These are phyloP conservation scores for Drosophila pachea DNA, from an alignment of 1,140 invertebrate species.

Conservation along the genomic window DNA sequence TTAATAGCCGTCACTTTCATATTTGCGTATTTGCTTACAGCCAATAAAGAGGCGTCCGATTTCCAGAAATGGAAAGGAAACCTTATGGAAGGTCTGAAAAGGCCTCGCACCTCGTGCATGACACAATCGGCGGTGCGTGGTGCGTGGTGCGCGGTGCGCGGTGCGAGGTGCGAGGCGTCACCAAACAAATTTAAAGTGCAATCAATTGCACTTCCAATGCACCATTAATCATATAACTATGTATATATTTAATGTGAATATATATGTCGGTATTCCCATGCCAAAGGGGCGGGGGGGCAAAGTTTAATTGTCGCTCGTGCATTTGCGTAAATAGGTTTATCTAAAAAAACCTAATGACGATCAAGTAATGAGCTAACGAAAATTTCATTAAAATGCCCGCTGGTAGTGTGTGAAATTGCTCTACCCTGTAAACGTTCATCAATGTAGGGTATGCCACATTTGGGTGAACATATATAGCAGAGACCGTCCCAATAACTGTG, in stretches of 20 bases:
- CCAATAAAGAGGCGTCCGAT: slow-evolving; percentile 21
- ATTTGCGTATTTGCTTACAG: slow-evolving; percentile 22
- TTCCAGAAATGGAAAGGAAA: slow-evolving; percentile 4
- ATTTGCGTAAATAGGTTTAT: slow-evolving; percentile 57
- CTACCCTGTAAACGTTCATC: not conserved
- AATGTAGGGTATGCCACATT: not conserved
- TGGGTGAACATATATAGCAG: not conserved
- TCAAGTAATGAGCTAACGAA: slow-evolving; percentile 32
- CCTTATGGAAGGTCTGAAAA: not conserved
- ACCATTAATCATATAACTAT: not conserved
- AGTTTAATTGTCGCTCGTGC: slow-evolving; percentile 38
- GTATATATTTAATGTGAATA: not conserved
- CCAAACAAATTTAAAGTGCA: slow-evolving; percentile 5
- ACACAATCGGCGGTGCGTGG: slow-evolving; percentile 24
- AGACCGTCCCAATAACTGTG: no score
- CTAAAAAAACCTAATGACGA: slow-evolving; percentile 11
- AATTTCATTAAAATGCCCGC: slow-evolving; percentile 26
- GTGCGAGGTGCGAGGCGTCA: no score
- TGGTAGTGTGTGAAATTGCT: slow-evolving; percentile 20
- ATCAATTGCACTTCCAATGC: not conserved
- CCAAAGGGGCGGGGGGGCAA: slow-evolving; percentile 1
- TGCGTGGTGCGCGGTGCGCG: no score
- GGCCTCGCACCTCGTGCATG: slow-evolving; percentile 18
- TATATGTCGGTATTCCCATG: not conserved
- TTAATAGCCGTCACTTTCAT: slow-evolving; percentile 1